These are phyloP conservation scores for Phylloscopus collybita DNA, from an alignment of 2,797 vertebrate genomes.

Conservation along the genomic window DNA sequence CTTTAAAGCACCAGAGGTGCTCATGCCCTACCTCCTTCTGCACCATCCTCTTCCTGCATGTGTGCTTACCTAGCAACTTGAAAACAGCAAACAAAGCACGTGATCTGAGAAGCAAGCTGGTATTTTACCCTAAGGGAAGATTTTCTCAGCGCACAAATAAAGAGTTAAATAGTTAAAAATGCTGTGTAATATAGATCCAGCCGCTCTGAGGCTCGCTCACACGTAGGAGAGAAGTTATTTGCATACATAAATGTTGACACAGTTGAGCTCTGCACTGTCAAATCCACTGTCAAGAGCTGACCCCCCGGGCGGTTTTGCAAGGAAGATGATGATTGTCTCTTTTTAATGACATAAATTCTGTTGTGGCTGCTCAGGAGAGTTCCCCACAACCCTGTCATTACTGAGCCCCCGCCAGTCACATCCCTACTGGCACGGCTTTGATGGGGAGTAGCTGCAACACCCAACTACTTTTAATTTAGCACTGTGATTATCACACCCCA, in stretches of 20 bases:
- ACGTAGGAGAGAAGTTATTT: background rate
- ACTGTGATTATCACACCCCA: background rate
- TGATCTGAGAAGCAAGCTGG: background rate
- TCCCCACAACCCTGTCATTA: constrained; percentile 13
- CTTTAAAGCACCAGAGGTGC: background rate
- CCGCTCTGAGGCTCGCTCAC: rapidly evolving
- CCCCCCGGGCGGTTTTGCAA: background rate
- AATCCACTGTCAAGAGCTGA: constrained; percentile 13
- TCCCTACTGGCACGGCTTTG: background rate
- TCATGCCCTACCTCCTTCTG: rapidly evolving
- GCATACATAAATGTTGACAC: background rate
- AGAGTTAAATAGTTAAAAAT: constrained; percentile 3
- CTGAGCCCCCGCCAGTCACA: background rate
- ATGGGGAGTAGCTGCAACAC: background rate
- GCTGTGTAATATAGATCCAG: background rate
- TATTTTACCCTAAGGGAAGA: background rate
- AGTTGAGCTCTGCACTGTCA: background rate
- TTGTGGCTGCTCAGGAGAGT: constrained; percentile 23
- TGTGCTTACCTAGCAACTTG: background rate
- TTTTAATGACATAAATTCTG: constrained; percentile 18
- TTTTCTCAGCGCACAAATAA: background rate
- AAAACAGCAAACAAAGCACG: background rate
- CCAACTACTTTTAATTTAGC: background rate
- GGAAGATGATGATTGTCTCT: constrained; percentile 20
- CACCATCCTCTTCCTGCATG: rapidly evolving